A percentile compares a stretch with the other conserved stretches of the same genome.
These are phyloP conservation scores for Augochlorella aurata DNA, from an alignment of 2,888 invertebrate genomes.

Conservation along the genomic window DNA sequence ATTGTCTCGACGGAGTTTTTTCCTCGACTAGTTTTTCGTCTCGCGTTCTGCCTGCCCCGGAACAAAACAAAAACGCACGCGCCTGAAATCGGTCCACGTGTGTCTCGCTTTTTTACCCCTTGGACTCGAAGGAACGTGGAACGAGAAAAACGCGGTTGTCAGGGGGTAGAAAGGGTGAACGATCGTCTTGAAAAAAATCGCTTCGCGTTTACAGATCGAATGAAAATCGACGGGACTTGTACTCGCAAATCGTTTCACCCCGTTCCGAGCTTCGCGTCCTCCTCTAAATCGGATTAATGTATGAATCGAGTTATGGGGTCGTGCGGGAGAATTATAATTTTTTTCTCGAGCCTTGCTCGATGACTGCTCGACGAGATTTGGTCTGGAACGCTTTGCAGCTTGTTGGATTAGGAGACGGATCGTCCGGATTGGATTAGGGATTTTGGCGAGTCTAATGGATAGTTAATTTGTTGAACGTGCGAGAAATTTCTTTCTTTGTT, in stretches of 20 bases:
- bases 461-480: not conserved
- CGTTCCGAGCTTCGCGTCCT: not conserved
- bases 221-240: not conserved
- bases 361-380: not conserved
- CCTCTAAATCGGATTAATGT: constrained; percentile 47
- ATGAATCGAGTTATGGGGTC: constrained; percentile 6
- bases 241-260: not conserved
- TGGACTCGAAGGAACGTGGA: constrained; percentile 12
- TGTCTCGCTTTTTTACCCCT: constrained; percentile 52
- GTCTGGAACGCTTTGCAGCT: not conserved
- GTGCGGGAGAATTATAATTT: not conserved
- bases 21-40: constrained; percentile 44
- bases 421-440: not conserved
- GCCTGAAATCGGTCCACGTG: constrained; percentile 50
- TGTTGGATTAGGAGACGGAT: not conserved
- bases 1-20: constrained; percentile 70
- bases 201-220: not conserved
- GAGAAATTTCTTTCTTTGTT: not conserved
- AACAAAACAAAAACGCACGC: constrained; percentile 63
- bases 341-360: not conserved
- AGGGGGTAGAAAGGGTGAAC: constrained; percentile 19
- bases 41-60: constrained; percentile 57
- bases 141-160: constrained; percentile 45
- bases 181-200: constrained; percentile 24
- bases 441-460: not conserved